A percentile compares a stretch with the other conserved stretches of the same genome.
Conservation (phyloP, 2,888 invertebrate species). For the Iphiclides podalirius region DNA sequence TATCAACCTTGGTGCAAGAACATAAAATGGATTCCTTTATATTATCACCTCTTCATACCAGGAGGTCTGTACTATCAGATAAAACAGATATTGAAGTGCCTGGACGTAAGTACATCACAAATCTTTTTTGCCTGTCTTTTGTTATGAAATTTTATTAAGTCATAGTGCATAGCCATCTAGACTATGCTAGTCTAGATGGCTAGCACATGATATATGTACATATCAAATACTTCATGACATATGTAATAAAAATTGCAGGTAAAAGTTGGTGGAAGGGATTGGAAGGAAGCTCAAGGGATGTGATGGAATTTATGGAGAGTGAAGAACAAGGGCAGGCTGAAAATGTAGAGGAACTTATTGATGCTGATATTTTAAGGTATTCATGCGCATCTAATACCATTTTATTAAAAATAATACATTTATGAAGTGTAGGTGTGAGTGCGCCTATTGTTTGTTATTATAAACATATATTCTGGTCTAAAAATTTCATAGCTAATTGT, state of each 20-base stretch:
- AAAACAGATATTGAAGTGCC: constrained; percentile 61
- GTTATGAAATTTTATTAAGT: too few species aligned
- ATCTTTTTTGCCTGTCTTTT: too few species aligned
- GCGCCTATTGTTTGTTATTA: too few species aligned
- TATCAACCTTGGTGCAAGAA: constrained; percentile 43
- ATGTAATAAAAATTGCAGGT: constrained; percentile 37
- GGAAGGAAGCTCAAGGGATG: constrained; percentile 52
- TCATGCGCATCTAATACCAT: constrained; percentile 11
- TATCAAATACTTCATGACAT: too few species aligned
- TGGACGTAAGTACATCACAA: constrained; percentile 51
- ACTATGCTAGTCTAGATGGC: too few species aligned
- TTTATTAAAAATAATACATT: background rate
- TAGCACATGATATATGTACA: too few species aligned
- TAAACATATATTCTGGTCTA: too few species aligned
- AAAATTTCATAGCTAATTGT: too few species aligned
- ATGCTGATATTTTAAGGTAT: constrained; percentile 61
- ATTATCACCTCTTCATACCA: constrained; percentile 48
- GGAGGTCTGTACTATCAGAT: constrained; percentile 55
- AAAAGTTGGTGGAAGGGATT: constrained; percentile 69
- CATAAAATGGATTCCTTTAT: constrained; percentile 40
- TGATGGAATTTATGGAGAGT: constrained; percentile 48
- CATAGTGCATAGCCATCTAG: constrained; percentile 8
- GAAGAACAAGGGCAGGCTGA: constrained; percentile 39
- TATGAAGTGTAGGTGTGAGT: too few species aligned
- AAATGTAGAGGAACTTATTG: constrained; percentile 52